A percentile compares a stretch with the other conserved stretches of the same genome.
phyloP scores from a whole-genome alignment of 2,113 vertebrate genomes.

The Acanthisitta chloris region DNA sequence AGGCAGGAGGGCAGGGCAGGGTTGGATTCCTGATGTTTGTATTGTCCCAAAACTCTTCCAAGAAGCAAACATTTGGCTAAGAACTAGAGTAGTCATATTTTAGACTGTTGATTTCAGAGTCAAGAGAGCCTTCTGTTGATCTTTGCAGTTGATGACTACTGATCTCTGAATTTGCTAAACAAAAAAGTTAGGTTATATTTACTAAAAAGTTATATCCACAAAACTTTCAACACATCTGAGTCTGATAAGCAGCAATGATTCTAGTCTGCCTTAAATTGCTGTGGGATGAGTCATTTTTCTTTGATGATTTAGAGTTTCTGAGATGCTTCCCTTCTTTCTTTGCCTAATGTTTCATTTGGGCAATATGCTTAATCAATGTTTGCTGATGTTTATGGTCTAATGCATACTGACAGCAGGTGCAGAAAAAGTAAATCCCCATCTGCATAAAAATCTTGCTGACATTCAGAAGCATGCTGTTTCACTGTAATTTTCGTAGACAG shows the following conservation, averaged over 20 bases:
- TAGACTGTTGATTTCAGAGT: not conserved
- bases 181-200: not conserved
- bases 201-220: not conserved
- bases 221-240: not conserved
- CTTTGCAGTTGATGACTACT: not conserved
- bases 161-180: not conserved
- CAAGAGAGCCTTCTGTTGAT: not conserved
- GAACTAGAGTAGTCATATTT: not conserved
- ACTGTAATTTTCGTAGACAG: constrained; percentile 71
- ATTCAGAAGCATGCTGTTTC: constrained; percentile 64
- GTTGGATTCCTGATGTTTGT: not conserved
- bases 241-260: not conserved
- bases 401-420: constrained; percentile 70
- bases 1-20: not conserved
- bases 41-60: not conserved
- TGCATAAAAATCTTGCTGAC: constrained; percentile 70
- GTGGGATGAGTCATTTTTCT: constrained; percentile 30
- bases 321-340: constrained; percentile 15
- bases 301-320: constrained; percentile 7
- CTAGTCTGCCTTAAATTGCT: constrained; percentile 21
- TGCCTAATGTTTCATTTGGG: constrained; percentile 58
- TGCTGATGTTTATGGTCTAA: constrained; percentile 72
- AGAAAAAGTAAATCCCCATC: constrained; percentile 59
- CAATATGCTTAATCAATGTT: constrained; percentile 76
- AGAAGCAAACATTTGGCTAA: not conserved